Base-by-base conservation (phyloP, 2,797 vertebrate genomes). In the Lagorchestes hirsutus region DNA sequence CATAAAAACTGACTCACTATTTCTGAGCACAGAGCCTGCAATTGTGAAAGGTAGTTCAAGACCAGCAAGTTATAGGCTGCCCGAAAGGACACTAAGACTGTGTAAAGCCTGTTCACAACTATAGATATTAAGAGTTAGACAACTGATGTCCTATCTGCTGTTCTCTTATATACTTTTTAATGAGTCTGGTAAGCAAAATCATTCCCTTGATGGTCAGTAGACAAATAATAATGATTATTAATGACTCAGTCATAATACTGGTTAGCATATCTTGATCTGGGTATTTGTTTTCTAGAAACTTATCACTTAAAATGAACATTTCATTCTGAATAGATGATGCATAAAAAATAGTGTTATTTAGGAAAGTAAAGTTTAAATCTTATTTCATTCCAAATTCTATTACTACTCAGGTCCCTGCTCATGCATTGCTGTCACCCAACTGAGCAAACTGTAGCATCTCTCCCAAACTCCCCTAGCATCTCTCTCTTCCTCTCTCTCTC, bases 121-220 rank as follows among this genome's bases (percentile, higher is more conserved):
- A 94, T 97, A 97, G 97, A 96, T 97, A 97, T 97, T 96, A 58
- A 96, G 92, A 87, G 93, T 93, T 95, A 93, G 62, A 67, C 46
- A 62, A 93, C 92, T 93, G 0, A 93, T 94, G 96, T 97, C 96
- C 96, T 90, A 93, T 87, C 56, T 92, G 28, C 92, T 94, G 18
- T 96, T 96, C 94, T 62, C 94, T 96, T 54, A 93, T 95, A 91
- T 52, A 91, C 92, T 95, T 92, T 96, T 94, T 58, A 92, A 96
- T 93, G 31, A 96, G 59, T 96, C 91, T 97, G 92, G 92, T 98
- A 98, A 98, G 96, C 96, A 97, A 97, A 93, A 74, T 59, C 82
- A 59, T 90, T 93, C 91, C 94, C 91, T 94, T 92, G 59, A 59
- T 94, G 97, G 92, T 95, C 96, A 95, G 96, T 91, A 92, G 92